Conservation (phyloP, 2,797 vertebrate species). For the Gorsachius magnificus region DNA sequence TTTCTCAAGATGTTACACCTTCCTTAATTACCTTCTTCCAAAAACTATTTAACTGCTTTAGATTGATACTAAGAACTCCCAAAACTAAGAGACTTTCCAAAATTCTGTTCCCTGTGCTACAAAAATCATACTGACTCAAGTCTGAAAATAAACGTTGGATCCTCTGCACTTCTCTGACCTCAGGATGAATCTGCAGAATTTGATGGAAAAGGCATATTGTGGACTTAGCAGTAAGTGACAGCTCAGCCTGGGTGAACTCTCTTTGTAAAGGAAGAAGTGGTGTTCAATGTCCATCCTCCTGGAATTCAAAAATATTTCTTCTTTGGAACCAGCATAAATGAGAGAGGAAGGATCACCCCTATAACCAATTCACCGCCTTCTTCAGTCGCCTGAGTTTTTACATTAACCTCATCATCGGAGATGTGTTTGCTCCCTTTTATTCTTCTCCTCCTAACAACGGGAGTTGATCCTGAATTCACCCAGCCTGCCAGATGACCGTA, state of each 20-base stretch:
- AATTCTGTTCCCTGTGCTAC: neutral
- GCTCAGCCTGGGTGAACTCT: neutral
- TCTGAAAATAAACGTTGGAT: neutral
- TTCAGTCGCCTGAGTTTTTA: neutral
- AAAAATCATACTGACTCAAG: neutral
- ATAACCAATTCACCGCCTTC: neutral
- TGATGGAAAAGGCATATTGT: neutral
- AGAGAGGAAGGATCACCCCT: neutral
- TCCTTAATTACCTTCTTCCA: neutral
- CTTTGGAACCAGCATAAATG: neutral
- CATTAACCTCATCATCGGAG: accelerated
- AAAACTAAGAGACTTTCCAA: neutral
- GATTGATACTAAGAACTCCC: neutral
- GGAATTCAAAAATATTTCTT: neutral
- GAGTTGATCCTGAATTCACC: neutral
- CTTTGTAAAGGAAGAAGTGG: neutral
- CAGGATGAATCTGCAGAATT: neutral
- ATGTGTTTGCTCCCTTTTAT: neutral
- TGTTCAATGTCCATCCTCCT: neutral
- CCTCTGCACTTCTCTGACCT: neutral
- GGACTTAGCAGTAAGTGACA: neutral
- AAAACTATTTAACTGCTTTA: neutral
- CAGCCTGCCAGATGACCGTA: neutral
- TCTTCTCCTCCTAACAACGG: neutral
- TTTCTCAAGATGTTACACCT: neutral